Evolutionary conservation across 2,113 vertebrate genomes (phyloP).

Genomic region (Euleptes europaea): DNA sequence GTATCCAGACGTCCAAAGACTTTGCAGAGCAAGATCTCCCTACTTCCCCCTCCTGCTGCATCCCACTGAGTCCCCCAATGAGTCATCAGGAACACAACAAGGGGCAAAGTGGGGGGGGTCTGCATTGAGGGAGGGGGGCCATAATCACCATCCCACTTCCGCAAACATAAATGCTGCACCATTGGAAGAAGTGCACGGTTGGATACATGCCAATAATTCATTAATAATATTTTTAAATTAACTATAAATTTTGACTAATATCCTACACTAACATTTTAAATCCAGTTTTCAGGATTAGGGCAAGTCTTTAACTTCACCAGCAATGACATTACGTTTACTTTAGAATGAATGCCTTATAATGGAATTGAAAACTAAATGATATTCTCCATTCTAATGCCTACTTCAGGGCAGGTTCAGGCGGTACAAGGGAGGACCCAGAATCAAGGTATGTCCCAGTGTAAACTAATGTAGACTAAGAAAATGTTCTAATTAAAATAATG

Average conservation of each 20-base stretch:
- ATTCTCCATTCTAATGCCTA: conserved; percentile 63
- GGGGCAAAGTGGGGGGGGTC: too few species aligned
- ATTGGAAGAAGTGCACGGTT: too few species aligned
- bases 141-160: too few species aligned
- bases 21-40: too few species aligned
- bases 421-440: conserved; percentile 75
- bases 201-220: background rate
- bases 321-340: conserved; percentile 16
- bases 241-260: conserved; percentile 27
- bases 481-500: conserved; percentile 42
- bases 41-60: too few species aligned
- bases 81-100: too few species aligned
- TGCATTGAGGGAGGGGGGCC: too few species aligned
- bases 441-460: conserved; percentile 76
- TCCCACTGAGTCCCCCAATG: too few species aligned
- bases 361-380: conserved; percentile 22
- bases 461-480: conserved; percentile 15
- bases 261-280: conserved; percentile 13
- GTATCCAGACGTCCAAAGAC: too few species aligned
- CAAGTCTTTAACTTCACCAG: conserved; percentile 29
- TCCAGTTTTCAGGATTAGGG: background rate
- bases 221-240: conserved; percentile 33
- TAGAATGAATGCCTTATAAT: background rate
- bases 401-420: conserved; percentile 81
- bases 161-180: too few species aligned